Evolutionary conservation across 2,888 invertebrate species (phyloP), one percentile per base, ranked within the genome.

Genomic region (Arrhopalites spinosus): DNA sequence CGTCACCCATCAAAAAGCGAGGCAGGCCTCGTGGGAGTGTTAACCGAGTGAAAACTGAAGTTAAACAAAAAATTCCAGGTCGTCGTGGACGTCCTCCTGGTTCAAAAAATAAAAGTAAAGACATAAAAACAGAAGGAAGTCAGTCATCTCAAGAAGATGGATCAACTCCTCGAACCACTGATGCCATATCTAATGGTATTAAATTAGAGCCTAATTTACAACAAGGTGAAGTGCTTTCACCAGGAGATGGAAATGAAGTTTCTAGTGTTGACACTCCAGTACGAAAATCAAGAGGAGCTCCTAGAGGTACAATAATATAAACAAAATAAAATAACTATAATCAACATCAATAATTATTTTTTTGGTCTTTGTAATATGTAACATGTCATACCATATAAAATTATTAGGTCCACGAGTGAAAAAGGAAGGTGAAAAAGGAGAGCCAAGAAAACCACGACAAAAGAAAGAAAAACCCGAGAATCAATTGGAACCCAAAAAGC

Each of bases 31-130:
- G 67, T 47, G 59, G 67, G 45, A 59, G 69, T 47, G 53, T 63
- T 11, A 56, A 64, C 43, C 72, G 63, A n/a, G 47, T 73, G n/a
- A 67, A 70, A 67, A 25, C 45, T 36, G 70, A 47, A 15, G 68
- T 53, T 43, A 29, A 72, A 20, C 30, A 64, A 25, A 61, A 71
- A 56, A 77, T 78, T 3, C 78, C 79, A 17, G 78, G 80, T 3
- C 43, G 81, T 30, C 13, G 82, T 36, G 80, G 81, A 29, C 74
- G 82, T 66, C 82, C 81, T 20, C 45, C 79, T 27, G 81, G 81
- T 0, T 81, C 81, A 20, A 77, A 77, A 7, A 75, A 77, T 63
- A 81, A 80, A 75, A 78, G 74, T 23, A 79, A 78, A 74, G 25
- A 23, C 20, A 56, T n/a, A 20, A 20, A 56, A 15, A 56, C n/a